Evolutionary conservation across 2,797 vertebrate species (phyloP), one percentile per base, ranked within the genome.

Genomic region (Cynodonichthys magdalenae): DNA sequence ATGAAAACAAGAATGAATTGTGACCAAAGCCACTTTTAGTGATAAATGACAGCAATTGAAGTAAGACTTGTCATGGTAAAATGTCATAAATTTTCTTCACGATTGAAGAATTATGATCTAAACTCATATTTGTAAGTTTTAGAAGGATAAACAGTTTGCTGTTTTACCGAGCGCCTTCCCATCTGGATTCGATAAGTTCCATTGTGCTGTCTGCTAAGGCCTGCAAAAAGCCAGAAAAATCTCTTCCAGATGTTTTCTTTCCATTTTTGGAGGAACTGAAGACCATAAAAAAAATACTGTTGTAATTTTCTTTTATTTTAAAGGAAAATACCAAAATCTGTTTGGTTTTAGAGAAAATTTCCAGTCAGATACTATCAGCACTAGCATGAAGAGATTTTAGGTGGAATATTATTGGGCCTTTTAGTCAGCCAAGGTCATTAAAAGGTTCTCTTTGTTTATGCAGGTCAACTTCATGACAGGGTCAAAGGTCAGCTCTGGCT

Each of bases 191-290:
- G 81, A 93, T 93, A 91, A 88, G 90, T 85, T 77, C 90, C 90
- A 90, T 89, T 90, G 88, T 91, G 90, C 87, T 83, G 92, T 93
- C 92, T 93, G 88, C 90, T 88, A 86, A 94, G 86, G 73, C 81
- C 79, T 86, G 81, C 81, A 88, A 90, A 92, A 34, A 79, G 79
- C 82, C 74, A 66, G 80, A 80, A 87, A 92, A 93, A 94, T 93
- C 82, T 83, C 77, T 94, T 94, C 93, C 93, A 94, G 93, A 94
- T 94, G 94, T 92, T 92, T 92, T 90, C 82, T 83, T 90, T 82
- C 83, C 80, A 81, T 86, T 92, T 74, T 65, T 79, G 79, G 83
- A 88, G 87, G 83, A 92, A 89, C 74, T 75, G 83, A 83, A 80
- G 67, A 86, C 71, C 71, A 59, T 80, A 79, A 81, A 88, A 88